Conservation (phyloP, 2,113 vertebrate genomes). For the Lampris incognitus region DNA sequence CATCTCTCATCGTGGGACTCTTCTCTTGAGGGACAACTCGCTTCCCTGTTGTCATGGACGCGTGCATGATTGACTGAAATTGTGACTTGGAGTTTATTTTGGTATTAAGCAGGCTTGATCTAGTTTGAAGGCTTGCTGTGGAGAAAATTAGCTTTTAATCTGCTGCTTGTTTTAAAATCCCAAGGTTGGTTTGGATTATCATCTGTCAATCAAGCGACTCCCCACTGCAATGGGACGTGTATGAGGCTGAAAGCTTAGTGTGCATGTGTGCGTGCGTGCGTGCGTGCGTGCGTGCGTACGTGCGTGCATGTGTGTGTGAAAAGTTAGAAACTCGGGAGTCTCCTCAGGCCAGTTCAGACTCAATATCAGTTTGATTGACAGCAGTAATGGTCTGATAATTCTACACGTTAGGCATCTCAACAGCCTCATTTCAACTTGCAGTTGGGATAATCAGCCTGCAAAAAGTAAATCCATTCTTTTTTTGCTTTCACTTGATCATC, state of each 20-base stretch:
- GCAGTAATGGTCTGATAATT: constrained; percentile 73
- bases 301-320: constrained; percentile 1
- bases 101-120: constrained; percentile 25
- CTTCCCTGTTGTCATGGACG: neutral
- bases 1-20: too few relatives aligned
- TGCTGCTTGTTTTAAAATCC: constrained; percentile 61
- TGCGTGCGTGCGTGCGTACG: constrained; percentile 18
- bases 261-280: neutral
- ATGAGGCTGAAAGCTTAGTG: neutral
- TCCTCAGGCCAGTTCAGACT: constrained; percentile 53
- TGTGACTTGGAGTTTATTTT: constrained; percentile 19
- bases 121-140: constrained; percentile 30
- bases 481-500: constrained; percentile 20
- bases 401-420: constrained; percentile 68
- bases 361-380: constrained; percentile 66
- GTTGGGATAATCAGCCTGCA: constrained; percentile 56
- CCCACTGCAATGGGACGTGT: neutral
- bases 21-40: too few relatives aligned
- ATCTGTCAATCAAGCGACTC: constrained; percentile 61
- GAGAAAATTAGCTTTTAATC: constrained; percentile 58
- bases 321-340: constrained; percentile 39
- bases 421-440: constrained; percentile 65
- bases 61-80: neutral
- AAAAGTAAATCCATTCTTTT: constrained; percentile 44
- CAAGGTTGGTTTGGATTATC: constrained; percentile 54